Percentiles rank a stretch among this genome's conserved stretches.
phyloP scores from a whole-genome alignment of 2,888 invertebrate genomes.

The Halictus ligatus region DNA sequence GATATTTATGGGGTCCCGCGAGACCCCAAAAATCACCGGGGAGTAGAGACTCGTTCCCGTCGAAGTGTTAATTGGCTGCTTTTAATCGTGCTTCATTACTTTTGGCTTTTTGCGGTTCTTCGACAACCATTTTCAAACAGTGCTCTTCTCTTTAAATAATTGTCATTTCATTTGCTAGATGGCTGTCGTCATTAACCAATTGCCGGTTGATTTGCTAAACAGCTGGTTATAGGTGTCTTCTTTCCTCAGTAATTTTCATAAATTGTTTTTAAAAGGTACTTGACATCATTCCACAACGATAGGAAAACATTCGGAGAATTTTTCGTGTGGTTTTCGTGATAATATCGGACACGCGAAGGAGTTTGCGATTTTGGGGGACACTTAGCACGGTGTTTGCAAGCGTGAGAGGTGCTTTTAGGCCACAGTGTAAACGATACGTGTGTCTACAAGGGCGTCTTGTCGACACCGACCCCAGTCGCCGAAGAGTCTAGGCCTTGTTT shows the following conservation, averaged over 20 bases:
- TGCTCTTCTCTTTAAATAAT: not conserved
- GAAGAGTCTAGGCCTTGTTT: conserved; percentile 17
- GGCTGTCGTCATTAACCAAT: not conserved
- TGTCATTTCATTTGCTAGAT: not conserved
- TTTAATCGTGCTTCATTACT: not conserved
- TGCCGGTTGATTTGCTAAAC: no score
- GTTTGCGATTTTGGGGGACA: not conserved
- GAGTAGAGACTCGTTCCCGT: not conserved
- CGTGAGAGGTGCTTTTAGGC: conserved; percentile 25
- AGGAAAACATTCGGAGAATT: not conserved
- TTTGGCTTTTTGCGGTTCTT: not conserved
- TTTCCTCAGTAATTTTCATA: no score
- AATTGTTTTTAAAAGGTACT: not conserved
- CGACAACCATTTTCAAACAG: not conserved
- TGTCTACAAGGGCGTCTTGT: conserved; percentile 7
- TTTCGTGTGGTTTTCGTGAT: not conserved
- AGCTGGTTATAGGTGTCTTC: no score
- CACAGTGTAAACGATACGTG: conserved; percentile 26
- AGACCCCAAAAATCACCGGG: not conserved
- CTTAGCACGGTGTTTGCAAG: not conserved
- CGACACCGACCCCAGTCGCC: not conserved
- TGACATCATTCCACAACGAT: not conserved
- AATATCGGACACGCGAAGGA: not conserved
- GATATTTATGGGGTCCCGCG: conserved; percentile 39
- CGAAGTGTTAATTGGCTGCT: not conserved